Base-by-base conservation (phyloP, 2,888 invertebrate genomes). In the Eledona agricola region DNA sequence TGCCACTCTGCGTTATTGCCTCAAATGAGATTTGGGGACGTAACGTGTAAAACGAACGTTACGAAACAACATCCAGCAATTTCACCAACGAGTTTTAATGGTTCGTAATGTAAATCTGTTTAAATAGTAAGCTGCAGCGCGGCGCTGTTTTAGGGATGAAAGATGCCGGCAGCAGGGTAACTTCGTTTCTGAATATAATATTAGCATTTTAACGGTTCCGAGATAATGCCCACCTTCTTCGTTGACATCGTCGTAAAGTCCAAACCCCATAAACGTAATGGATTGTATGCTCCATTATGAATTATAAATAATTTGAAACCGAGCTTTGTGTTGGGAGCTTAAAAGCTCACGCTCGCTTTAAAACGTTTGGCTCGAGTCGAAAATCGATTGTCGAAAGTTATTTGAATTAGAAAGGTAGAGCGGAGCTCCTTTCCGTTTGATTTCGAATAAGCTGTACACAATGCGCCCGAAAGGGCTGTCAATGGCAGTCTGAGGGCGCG, bases 1-100 rank as follows among this genome's bases (percentile, higher is more conserved):
- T 65, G 63, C 63, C 61, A 64, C 61, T 67, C 60, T 58, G 56
- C 62, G 64, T 65, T 67, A 65, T 65, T 65, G 62, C 64, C 55
- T 51, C 59, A 60, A 66, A 69, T 62, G 64, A 62, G 67, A 63
- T 64, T 65, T 63, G 62, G 62, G 50, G 62, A 61, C n/a, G n/a
- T n/a, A n/a, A n/a, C n/a, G n/a, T n/a, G n/a, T n/a, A n/a, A n/a
- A n/a, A n/a, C n/a, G n/a, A n/a, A n/a, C n/a, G n/a, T n/a, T n/a
- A n/a, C n/a, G n/a, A n/a, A n/a, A n/a, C n/a, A n/a, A n/a, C n/a
- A n/a, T n/a, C n/a, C n/a, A n/a, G n/a, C n/a, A n/a, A n/a, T n/a
- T n/a, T n/a, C n/a, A n/a, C n/a, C n/a, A n/a, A n/a, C n/a, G n/a
- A n/a, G n/a, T n/a, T n/a, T n/a, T n/a, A n/a, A n/a, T n/a, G n/a